Evolutionary conservation across 2,797 vertebrate species (phyloP).

Genomic region (Thamnophis elegans): DNA sequence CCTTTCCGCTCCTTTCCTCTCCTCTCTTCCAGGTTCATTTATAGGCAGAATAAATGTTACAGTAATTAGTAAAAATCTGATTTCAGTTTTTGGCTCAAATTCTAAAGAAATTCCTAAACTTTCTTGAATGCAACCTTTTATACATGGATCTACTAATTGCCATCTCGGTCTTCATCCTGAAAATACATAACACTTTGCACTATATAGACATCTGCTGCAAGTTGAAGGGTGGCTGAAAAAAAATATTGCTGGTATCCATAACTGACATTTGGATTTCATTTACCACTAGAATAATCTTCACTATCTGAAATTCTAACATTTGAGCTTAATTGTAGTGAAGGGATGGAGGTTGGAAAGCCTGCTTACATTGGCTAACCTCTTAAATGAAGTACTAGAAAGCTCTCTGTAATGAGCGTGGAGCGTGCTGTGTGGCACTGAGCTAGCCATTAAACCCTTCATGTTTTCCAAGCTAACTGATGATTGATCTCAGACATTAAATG

Average conservation of each 20-base stretch:
- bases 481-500: background rate
- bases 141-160: background rate
- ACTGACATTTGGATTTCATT: background rate
- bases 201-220: background rate
- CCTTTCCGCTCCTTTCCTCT: background rate
- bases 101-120: background rate
- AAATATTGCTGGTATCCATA: background rate
- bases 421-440: background rate
- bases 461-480: no score
- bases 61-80: background rate
- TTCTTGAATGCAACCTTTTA: background rate
- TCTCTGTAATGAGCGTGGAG: background rate
- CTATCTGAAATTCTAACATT: background rate
- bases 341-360: background rate
- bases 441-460: background rate
- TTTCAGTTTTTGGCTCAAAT: background rate
- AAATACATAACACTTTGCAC: background rate
- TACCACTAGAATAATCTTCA: background rate
- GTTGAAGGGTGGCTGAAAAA: background rate
- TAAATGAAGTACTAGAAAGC: background rate
- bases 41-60: background rate
- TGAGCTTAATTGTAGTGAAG: background rate
- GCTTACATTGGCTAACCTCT: background rate
- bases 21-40: background rate
- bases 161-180: background rate